phyloP scores from a whole-genome alignment of 2,797 vertebrate species.

The Centropyge bicolor region DNA sequence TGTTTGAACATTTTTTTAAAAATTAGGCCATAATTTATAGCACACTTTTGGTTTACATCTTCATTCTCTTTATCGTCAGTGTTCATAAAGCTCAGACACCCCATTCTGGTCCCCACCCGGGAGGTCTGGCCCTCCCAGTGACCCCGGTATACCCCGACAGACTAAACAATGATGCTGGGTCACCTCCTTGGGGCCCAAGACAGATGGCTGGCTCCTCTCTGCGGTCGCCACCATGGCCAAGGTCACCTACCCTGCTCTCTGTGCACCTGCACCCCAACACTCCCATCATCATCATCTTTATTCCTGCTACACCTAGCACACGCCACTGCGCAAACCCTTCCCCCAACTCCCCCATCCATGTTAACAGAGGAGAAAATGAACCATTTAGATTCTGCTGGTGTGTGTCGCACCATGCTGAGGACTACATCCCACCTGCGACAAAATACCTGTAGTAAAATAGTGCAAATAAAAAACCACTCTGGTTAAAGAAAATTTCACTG shows the following conservation, averaged over 20 bases:
- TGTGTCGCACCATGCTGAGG: conserved; percentile 31
- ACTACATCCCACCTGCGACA: conserved; percentile 16
- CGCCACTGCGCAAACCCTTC: conserved; percentile 48
- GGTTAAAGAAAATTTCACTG: neutral
- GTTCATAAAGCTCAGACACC: conserved; percentile 53
- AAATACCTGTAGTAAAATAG: conserved; percentile 13
- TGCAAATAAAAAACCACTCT: conserved; percentile 2
- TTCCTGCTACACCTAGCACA: conserved; percentile 63
- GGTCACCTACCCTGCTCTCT: conserved; percentile 79
- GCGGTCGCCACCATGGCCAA: conserved; percentile 80
- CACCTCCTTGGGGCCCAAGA: conserved; percentile 78
- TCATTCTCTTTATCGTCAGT: conserved; percentile 52
- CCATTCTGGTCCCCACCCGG: conserved; percentile 60
- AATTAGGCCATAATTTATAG: conserved; percentile 54
- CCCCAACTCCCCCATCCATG: conserved; percentile 28
- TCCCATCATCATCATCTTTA: conserved; percentile 72
- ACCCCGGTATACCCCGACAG: conserved; percentile 76
- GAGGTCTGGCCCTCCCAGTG: conserved; percentile 72
- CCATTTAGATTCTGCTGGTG: conserved; percentile 62
- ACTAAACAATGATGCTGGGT: conserved; percentile 85
- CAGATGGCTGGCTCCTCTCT: conserved; percentile 85
- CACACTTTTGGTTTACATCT: conserved; percentile 46
- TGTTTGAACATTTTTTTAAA: conserved; percentile 44
- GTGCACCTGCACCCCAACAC: conserved; percentile 79
- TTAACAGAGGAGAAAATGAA: conserved; percentile 67